phyloP scores from a whole-genome alignment of 2,888 invertebrate genomes.

The Gymnoscelis rufifasciata region DNA sequence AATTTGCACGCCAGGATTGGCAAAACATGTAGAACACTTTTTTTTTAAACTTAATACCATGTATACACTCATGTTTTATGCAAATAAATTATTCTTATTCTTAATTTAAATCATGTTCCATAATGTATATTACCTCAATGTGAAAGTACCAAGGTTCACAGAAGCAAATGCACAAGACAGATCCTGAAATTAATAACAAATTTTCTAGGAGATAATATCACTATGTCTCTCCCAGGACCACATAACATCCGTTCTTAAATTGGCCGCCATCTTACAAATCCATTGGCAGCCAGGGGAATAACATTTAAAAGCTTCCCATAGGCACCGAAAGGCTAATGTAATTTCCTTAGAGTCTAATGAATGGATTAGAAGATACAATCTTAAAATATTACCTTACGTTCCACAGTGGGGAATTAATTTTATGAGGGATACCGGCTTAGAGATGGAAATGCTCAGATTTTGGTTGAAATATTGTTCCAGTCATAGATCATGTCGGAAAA shows the following conservation, averaged over 20 bases:
- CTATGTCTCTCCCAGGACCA: background rate
- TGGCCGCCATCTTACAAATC: background rate
- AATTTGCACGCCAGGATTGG: too few relatives aligned
- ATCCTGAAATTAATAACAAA: too few relatives aligned
- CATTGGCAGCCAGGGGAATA: background rate
- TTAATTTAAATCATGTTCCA: too few relatives aligned
- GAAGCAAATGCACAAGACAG: too few relatives aligned
- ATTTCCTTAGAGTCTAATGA: constrained; percentile 28
- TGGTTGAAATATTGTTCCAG: background rate
- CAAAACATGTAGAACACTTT: too few relatives aligned
- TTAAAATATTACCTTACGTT: constrained; percentile 23
- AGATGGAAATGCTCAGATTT: background rate
- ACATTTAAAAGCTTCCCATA: constrained; percentile 18
- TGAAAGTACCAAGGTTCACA: too few relatives aligned
- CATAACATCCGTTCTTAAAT: background rate
- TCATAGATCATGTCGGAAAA: background rate
- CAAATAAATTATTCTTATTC: too few relatives aligned
- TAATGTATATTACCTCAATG: too few relatives aligned
- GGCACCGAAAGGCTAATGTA: constrained; percentile 22
- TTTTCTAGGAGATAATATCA: background rate
- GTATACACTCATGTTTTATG: too few relatives aligned
- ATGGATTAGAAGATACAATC: constrained; percentile 27
- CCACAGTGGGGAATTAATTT: constrained; percentile 14
- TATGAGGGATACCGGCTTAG: constrained; percentile 8
- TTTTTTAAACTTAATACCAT: too few relatives aligned